These are phyloP conservation scores for Drosophila sp. DNA, from an alignment of 1,140 invertebrate species.

Conservation along the genomic window DNA sequence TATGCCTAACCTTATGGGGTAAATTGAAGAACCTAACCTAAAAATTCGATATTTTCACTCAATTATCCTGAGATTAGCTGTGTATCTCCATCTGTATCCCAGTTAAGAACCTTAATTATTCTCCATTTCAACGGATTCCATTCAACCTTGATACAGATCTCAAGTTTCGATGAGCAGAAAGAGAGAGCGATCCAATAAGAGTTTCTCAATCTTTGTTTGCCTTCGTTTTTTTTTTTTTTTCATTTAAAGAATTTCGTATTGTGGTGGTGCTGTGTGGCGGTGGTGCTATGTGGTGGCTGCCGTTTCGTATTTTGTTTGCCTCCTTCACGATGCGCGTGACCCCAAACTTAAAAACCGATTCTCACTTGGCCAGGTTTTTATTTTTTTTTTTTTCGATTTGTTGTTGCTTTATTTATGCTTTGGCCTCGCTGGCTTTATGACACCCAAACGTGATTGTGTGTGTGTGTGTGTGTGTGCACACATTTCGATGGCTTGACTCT, in stretches of 20 bases:
- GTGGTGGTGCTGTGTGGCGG: slow-evolving; percentile 11
- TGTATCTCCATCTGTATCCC: background rate
- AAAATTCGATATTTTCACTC: background rate
- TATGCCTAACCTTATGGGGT: too few species aligned
- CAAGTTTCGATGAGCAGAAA: background rate
- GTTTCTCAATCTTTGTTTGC: slow-evolving; percentile 23
- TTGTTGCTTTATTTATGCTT: slow-evolving; percentile 18
- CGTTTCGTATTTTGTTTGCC: slow-evolving; percentile 43
- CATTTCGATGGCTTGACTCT: slow-evolving; percentile 52
- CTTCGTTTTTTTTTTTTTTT: slow-evolving; percentile 11
- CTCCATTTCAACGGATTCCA: slow-evolving; percentile 2
- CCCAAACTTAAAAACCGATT: slow-evolving; percentile 44
- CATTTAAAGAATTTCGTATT: slow-evolving; percentile 36
- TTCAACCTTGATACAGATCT: slow-evolving; percentile 17
- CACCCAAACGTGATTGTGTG: slow-evolving; percentile 42
- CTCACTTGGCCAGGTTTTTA: slow-evolving; percentile 59
- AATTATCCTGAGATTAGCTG: background rate
- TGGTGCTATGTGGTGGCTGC: slow-evolving; percentile 3
- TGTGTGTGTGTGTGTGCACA: slow-evolving; percentile 1
- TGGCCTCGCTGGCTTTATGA: slow-evolving; percentile 73
- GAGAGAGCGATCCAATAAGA: slow-evolving; percentile 4
- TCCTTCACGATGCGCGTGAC: slow-evolving; percentile 67
- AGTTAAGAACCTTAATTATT: slow-evolving; percentile 10
- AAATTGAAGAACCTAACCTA: background rate
- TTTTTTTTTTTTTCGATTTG: slow-evolving; percentile 10